Conservation (phyloP, 2,888 invertebrate genomes). For the Lycophotia porphyrea region DNA sequence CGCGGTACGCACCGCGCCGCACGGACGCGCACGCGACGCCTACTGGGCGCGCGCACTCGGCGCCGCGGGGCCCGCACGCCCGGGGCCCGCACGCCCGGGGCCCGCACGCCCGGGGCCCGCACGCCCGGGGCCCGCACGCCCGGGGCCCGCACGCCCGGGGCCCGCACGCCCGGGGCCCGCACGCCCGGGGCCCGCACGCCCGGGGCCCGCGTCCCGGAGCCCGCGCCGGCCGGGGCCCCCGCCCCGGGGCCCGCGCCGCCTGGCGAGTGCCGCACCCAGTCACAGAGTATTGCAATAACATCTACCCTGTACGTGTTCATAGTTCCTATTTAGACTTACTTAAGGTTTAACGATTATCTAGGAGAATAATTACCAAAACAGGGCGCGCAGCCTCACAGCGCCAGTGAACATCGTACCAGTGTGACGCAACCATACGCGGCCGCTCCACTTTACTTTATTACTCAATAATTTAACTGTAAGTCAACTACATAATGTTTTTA, state of each 20-base stretch:
- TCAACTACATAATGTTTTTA: constrained; percentile 79
- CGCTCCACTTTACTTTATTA: constrained; percentile 69
- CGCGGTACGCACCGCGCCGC: constrained; percentile 64
- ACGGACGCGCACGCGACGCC: constrained; percentile 79
- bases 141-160: constrained; percentile 57
- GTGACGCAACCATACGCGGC: constrained; percentile 72
- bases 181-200: too few species aligned
- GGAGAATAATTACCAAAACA: constrained; percentile 79
- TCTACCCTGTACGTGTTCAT: constrained; percentile 90
- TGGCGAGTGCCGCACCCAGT: constrained; percentile 81
- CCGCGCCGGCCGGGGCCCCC: constrained; percentile 41
- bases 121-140: constrained; percentile 52
- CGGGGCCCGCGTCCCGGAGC: not conserved
- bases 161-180: constrained; percentile 27
- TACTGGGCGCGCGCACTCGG: constrained; percentile 74
- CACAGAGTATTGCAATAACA: constrained; percentile 88
- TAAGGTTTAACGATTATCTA: constrained; percentile 85
- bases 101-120: constrained; percentile 27
- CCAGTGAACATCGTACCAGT: constrained; percentile 77
- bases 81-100: constrained; percentile 57
- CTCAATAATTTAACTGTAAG: constrained; percentile 77
- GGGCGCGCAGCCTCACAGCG: constrained; percentile 79
- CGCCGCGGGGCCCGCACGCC: too few species aligned
- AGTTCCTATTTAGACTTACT: constrained; percentile 87
- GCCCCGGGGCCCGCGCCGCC: constrained; percentile 50